A percentile compares a stretch with the other conserved stretches of the same genome.
phyloP scores from a whole-genome alignment of 2,888 invertebrate species.

The Drosophila gaucha region DNA sequence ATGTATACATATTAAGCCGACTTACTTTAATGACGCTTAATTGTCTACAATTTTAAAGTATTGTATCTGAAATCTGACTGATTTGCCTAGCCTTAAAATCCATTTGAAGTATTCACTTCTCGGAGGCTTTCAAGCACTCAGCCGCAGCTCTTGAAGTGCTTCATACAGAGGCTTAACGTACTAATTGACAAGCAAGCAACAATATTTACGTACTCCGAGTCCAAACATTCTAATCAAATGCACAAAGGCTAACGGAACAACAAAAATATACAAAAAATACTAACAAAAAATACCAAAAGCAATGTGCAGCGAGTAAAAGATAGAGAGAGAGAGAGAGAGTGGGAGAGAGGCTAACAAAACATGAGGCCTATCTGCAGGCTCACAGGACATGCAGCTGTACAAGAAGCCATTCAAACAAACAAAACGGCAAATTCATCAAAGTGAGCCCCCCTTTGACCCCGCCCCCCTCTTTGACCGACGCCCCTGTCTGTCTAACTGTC shows the following conservation, averaged over 20 bases:
- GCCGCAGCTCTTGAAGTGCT: constrained; percentile 14
- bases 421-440: constrained; percentile 72
- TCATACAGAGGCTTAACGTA: constrained; percentile 63
- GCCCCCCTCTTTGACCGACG: constrained; percentile 2
- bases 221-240: constrained; percentile 80
- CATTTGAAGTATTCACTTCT: background rate
- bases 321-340: background rate
- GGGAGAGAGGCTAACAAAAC: constrained; percentile 4
- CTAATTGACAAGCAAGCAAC: constrained; percentile 79
- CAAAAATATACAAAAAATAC: constrained; percentile 9
- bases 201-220: constrained; percentile 78
- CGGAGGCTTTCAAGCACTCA: constrained; percentile 16
- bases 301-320: constrained; percentile 21
- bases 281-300: constrained; percentile 32
- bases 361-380: constrained; percentile 45
- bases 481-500: constrained; percentile 75
- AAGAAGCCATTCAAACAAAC: constrained; percentile 65
- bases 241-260: constrained; percentile 45
- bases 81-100: constrained; percentile 13
- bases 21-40: too few species aligned
- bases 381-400: constrained; percentile 21
- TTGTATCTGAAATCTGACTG: too few species aligned
- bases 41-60: too few species aligned
- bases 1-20: too few species aligned
- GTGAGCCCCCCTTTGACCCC: constrained; percentile 27